phyloP scores from a whole-genome alignment of 1,140 invertebrate genomes.

The Orchesella cincta region DNA sequence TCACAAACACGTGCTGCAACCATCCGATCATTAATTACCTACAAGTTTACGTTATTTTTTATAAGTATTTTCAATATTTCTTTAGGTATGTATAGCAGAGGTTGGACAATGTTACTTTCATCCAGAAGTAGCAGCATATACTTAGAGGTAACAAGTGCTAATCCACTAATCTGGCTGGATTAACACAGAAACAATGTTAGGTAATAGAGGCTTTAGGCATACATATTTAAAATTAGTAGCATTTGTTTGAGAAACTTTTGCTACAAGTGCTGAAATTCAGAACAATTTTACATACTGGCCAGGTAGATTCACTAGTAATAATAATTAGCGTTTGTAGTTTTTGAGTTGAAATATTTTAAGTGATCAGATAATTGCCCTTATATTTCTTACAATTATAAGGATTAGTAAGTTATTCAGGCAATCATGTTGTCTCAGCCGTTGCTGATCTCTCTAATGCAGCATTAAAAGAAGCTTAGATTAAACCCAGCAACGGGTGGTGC shows the following conservation, averaged over 20 bases:
- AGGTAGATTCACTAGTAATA: background rate
- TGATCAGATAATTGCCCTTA: no score
- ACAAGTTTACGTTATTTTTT: background rate
- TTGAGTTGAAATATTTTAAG: no score
- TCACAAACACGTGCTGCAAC: background rate
- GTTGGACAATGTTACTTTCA: background rate
- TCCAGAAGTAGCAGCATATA: background rate
- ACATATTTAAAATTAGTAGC: background rate
- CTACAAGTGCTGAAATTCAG: background rate
- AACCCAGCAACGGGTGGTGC: no score
- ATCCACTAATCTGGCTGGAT: background rate
- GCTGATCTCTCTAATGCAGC: no score
- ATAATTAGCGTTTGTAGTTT: conserved; percentile 12
- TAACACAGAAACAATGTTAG: background rate
- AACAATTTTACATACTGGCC: conserved; percentile 9
- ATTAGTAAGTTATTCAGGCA: no score
- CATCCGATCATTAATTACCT: background rate
- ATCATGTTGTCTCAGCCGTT: no score
- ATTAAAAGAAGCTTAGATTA: no score
- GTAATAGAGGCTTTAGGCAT: background rate
- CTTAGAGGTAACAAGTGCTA: background rate
- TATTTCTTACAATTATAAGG: no score
- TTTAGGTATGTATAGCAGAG: background rate
- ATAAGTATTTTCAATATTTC: background rate
- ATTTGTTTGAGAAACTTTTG: background rate